Conservation (phyloP, 2,113 vertebrate genomes). For the Ochotona princeps region DNA sequence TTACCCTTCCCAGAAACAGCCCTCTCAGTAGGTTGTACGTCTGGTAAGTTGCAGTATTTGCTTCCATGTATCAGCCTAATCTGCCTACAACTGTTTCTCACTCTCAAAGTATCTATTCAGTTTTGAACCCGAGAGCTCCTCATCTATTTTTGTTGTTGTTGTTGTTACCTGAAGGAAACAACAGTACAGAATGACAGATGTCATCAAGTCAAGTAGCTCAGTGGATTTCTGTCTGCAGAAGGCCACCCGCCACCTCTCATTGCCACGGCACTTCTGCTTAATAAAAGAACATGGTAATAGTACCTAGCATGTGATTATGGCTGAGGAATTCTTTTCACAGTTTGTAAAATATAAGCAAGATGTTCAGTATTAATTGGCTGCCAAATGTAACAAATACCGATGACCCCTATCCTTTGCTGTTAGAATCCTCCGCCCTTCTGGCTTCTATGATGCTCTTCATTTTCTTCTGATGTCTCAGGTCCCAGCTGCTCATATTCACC, state of each 20-base stretch:
- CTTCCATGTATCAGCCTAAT: not conserved
- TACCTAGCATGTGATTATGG: not conserved
- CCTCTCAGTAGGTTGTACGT: not conserved
- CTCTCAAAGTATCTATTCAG: not conserved
- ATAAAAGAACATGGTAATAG: not conserved
- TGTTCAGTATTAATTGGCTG: not conserved
- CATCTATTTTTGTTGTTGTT: not conserved
- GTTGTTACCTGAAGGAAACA: not conserved
- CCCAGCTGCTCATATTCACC: not conserved
- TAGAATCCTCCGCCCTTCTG: not conserved
- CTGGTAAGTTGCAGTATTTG: not conserved
- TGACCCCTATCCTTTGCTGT: not conserved
- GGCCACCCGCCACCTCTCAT: not conserved
- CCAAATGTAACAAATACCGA: not conserved
- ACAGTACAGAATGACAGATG: not conserved
- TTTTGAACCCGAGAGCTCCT: not conserved
- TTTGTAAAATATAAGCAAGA: not conserved
- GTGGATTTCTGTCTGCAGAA: not conserved
- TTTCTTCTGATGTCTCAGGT: not conserved
- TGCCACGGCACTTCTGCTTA: not conserved
- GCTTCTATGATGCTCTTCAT: not conserved
- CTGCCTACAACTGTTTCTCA: not conserved
- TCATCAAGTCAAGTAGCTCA: not conserved
- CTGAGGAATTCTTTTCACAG: not conserved
- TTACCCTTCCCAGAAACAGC: not conserved